Percentiles rank a stretch among this genome's conserved stretches.
These are phyloP conservation scores for Cephus nigrinus DNA, from an alignment of 2,888 invertebrate species.

Conservation along the genomic window DNA sequence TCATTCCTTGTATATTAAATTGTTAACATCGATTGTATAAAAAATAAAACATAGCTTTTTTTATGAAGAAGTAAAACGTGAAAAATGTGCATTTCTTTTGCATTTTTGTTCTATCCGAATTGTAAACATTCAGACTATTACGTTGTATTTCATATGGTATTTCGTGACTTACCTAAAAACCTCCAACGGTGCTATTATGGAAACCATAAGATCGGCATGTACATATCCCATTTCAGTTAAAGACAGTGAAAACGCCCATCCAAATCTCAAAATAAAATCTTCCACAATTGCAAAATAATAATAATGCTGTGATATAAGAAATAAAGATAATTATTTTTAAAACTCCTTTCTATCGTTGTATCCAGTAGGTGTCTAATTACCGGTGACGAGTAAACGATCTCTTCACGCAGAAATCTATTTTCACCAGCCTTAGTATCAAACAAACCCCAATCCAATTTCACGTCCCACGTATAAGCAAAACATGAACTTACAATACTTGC, in stretches of 20 bases:
- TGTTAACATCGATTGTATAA: neutral
- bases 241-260: conserved; percentile 81
- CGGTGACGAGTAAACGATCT: conserved; percentile 82
- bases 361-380: conserved; percentile 64
- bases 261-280: conserved; percentile 82
- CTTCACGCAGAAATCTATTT: conserved; percentile 80
- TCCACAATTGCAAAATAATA: conserved; percentile 88
- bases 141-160: neutral
- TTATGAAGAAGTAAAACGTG: neutral
- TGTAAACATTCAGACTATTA: neutral
- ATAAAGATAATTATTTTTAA: neutral
- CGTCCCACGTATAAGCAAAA: conserved; percentile 88
- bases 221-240: conserved; percentile 75
- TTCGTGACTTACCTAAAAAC: conserved; percentile 69
- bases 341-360: neutral
- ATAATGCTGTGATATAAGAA: conserved; percentile 69
- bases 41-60: neutral
- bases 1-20: neutral
- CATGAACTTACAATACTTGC: conserved; percentile 77
- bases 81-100: neutral
- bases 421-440: conserved; percentile 82
- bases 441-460: conserved; percentile 91
- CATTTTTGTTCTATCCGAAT: neutral
- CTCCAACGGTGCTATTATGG: conserved; percentile 75
- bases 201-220: conserved; percentile 75